Evolutionary conservation across 2,888 invertebrate species (phyloP).

Genomic region (Yponomeuta sedellus): DNA sequence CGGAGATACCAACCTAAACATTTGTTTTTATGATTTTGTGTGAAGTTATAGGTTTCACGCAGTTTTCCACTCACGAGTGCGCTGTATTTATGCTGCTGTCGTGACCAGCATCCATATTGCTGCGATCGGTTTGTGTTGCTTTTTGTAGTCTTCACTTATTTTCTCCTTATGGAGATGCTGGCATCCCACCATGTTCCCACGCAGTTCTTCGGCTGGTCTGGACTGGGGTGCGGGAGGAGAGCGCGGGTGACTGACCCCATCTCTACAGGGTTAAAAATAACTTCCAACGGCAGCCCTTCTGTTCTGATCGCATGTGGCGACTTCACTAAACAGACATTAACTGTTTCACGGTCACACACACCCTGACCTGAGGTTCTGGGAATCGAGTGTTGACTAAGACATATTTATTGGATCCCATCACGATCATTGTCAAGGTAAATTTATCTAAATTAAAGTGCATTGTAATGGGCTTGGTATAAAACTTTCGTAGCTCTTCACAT

Average conservation of each 20-base stretch:
- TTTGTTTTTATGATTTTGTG: constrained; percentile 5
- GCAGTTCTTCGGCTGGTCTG: constrained; percentile 71
- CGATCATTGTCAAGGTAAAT: constrained; percentile 12
- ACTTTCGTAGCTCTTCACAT: background rate
- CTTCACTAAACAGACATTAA: constrained; percentile 72
- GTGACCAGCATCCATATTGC: constrained; percentile 26
- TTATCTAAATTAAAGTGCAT: constrained; percentile 5
- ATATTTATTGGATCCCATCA: constrained; percentile 1
- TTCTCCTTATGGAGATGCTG: constrained; percentile 43
- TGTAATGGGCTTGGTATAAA: background rate
- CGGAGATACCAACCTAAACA: background rate
- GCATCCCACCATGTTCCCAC: constrained; percentile 64
- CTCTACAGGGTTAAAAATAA: constrained; percentile 74
- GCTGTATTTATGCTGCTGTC: constrained; percentile 19
- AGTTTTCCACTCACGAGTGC: constrained; percentile 8
- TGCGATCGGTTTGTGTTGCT: constrained; percentile 18
- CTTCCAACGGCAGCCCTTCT: constrained; percentile 68
- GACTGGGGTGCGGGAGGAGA: constrained; percentile 64
- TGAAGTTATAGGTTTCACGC: constrained; percentile 8
- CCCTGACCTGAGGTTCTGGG: constrained; percentile 65
- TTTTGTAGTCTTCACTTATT: constrained; percentile 37
- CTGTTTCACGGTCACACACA: constrained; percentile 68
- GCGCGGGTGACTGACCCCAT: constrained; percentile 71
- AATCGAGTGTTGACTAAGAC: constrained; percentile 28
- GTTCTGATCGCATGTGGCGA: constrained; percentile 70